Conservation (phyloP, 2,888 invertebrate genomes). For the Mystacides longicornis region DNA sequence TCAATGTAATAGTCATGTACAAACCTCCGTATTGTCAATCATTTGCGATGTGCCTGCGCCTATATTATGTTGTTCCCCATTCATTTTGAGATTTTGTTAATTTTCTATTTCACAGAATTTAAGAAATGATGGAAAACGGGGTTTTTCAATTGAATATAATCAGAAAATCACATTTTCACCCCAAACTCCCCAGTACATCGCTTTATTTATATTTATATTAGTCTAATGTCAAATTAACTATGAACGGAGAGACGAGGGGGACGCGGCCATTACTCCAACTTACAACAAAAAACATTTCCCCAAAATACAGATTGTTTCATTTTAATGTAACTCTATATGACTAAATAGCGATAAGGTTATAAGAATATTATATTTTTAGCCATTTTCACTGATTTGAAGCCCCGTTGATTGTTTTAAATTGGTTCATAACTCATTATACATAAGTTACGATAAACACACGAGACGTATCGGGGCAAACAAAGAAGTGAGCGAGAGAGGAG, state of each 20-base stretch:
- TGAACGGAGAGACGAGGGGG: slow-evolving; percentile 58
- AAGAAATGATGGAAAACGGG: neutral
- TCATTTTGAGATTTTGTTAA: slow-evolving; percentile 39
- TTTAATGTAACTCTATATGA: neutral
- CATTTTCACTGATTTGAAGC: neutral
- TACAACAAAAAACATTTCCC: slow-evolving; percentile 44
- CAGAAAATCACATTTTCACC: neutral
- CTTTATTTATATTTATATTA: neutral
- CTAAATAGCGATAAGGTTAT: neutral
- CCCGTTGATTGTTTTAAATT: slow-evolving; percentile 4
- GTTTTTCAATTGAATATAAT: neutral
- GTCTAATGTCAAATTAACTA: slow-evolving; percentile 36
- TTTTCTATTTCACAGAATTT: slow-evolving; percentile 18
- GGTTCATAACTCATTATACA: slow-evolving; percentile 10
- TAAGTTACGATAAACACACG: slow-evolving; percentile 18
- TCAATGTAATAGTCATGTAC: slow-evolving; percentile 8
- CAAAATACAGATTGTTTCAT: slow-evolving; percentile 12
- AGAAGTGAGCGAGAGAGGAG: slow-evolving; percentile 15
- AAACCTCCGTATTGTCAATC: slow-evolving; percentile 48
- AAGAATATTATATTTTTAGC: neutral
- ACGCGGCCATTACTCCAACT: slow-evolving; percentile 58
- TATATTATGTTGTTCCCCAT: slow-evolving; percentile 48
- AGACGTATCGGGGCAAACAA: slow-evolving; percentile 22
- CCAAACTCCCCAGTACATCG: neutral
- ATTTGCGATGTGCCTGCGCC: slow-evolving; percentile 54